Evolutionary conservation across 2,888 invertebrate species (phyloP).

Genomic region (Abrostola tripartita): DNA sequence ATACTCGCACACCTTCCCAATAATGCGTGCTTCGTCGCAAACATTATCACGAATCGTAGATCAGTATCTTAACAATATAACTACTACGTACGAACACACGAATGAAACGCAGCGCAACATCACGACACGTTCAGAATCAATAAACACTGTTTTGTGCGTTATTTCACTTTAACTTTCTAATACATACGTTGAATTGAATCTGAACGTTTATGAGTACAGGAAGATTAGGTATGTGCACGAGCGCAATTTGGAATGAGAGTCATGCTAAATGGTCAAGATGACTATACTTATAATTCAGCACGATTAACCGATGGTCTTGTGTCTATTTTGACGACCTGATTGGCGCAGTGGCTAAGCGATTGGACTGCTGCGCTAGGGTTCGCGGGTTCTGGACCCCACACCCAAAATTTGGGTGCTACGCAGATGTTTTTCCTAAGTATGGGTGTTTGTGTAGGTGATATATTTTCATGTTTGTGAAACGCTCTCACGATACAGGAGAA

Average conservation of each 20-base stretch:
- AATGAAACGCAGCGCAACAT: slow-evolving; percentile 32
- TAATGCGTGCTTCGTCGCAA: slow-evolving; percentile 32
- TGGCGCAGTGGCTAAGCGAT: too few species aligned
- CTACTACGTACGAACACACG: slow-evolving; percentile 11
- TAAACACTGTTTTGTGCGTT: slow-evolving; percentile 44
- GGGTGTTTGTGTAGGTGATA: too few species aligned
- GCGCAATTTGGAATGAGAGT: neutral
- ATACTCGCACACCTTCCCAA: slow-evolving; percentile 4
- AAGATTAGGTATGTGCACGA: neutral
- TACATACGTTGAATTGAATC: slow-evolving; percentile 28
- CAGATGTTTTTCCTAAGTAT: too few species aligned
- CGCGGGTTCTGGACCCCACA: too few species aligned
- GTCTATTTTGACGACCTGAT: too few species aligned
- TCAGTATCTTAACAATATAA: slow-evolving; percentile 41
- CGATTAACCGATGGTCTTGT: neutral
- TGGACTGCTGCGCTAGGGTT: too few species aligned
- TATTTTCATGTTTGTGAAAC: too few species aligned
- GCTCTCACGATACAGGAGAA: too few species aligned
- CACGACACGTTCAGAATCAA: slow-evolving; percentile 53
- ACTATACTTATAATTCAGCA: neutral
- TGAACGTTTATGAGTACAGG: slow-evolving; percentile 8
- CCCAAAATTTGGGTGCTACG: too few species aligned
- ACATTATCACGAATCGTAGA: slow-evolving; percentile 26
- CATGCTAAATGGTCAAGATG: neutral
- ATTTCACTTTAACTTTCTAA: slow-evolving; percentile 52